Conservation (phyloP, 1,140 invertebrate species). For the Platyscapa corneri region DNA sequence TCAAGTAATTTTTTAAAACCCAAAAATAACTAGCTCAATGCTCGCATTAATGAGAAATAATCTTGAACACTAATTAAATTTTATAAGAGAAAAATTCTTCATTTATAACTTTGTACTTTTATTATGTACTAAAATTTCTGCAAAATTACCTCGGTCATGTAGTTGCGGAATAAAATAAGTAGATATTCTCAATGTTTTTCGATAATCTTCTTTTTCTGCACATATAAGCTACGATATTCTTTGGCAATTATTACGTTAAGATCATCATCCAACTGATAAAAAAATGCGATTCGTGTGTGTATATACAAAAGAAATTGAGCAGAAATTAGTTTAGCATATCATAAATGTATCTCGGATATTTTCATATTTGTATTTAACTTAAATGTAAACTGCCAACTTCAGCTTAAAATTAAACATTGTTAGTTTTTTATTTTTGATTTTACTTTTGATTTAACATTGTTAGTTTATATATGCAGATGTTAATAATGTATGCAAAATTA, state of each 20-base stretch:
- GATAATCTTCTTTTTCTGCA: neutral
- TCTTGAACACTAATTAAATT: conserved; percentile 29
- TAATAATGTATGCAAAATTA: neutral
- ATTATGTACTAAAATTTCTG: conserved; percentile 27
- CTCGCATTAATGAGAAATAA: conserved; percentile 10
- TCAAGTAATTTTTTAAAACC: neutral
- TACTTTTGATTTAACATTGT: neutral
- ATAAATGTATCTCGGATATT: neutral
- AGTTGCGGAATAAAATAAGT: neutral
- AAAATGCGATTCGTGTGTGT: neutral
- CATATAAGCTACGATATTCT: neutral
- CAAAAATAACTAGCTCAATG: neutral
- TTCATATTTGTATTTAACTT: neutral
- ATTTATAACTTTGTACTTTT: conserved; percentile 17
- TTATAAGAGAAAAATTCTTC: neutral
- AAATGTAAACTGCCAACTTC: neutral
- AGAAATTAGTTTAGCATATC: conserved; percentile 20
- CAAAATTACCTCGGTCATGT: neutral
- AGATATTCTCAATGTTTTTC: neutral
- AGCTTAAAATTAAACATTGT: neutral
- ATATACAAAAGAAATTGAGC: neutral
- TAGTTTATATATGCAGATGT: neutral
- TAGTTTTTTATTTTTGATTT: neutral
- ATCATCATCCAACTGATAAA: conserved; percentile 11
- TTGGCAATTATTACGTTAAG: conserved; percentile 11